These are phyloP conservation scores for Hylyphantes graminicola DNA, from an alignment of 1,140 invertebrate genomes.

Conservation along the genomic window DNA sequence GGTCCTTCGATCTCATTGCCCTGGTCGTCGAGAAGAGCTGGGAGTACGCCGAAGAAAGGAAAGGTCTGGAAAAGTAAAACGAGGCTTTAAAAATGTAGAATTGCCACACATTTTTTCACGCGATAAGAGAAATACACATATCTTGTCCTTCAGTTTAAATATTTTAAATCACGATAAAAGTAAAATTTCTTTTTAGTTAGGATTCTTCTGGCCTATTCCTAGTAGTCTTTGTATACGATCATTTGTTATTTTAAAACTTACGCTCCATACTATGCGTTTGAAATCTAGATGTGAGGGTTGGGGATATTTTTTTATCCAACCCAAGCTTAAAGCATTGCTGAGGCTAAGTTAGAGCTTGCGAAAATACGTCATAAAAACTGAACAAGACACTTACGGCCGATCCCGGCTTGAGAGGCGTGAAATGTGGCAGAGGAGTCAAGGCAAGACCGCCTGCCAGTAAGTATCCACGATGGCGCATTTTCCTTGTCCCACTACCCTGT, in stretches of 20 bases:
- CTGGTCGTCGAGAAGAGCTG: constrained; percentile 87
- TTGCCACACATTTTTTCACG: not conserved
- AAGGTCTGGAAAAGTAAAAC: constrained; percentile 74
- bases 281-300: too few relatives aligned
- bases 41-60: constrained; percentile 96
- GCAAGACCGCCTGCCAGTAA: constrained; percentile 98
- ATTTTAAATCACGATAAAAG: too few relatives aligned
- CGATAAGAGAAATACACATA: too few relatives aligned
- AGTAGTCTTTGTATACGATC: too few relatives aligned
- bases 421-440: constrained; percentile 92
- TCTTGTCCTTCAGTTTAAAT: too few relatives aligned
- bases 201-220: too few relatives aligned
- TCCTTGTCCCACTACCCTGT: constrained; percentile 81
- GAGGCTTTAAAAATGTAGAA: not conserved
- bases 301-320: too few relatives aligned
- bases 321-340: too few relatives aligned
- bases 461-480: constrained; percentile 91
- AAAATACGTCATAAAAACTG: not conserved
- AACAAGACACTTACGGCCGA: constrained; percentile 82
- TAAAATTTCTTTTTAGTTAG: too few relatives aligned
- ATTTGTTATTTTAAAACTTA: too few relatives aligned
- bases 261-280: too few relatives aligned
- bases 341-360: too few relatives aligned
- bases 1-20: constrained; percentile 87
- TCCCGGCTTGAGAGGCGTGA: constrained; percentile 95